These are phyloP conservation scores for Gonioctena quinquepunctata DNA, from an alignment of 1,140 invertebrate genomes.

Conservation along the genomic window DNA sequence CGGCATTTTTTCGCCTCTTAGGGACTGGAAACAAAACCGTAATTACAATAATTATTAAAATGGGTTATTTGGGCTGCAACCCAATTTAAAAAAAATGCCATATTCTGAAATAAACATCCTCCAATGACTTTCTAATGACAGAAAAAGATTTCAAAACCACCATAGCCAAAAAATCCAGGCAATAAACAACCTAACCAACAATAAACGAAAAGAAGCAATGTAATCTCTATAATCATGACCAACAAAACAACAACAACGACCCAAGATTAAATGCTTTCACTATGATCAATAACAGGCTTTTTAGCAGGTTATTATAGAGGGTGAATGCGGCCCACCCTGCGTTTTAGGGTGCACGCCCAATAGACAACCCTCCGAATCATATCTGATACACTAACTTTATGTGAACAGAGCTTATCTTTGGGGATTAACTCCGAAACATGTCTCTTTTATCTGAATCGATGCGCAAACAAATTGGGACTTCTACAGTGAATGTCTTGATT, in stretches of 20 bases:
- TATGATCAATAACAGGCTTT: slow-evolving; percentile 3
- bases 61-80: too few species aligned
- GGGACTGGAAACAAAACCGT: too few species aligned
- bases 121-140: too few species aligned
- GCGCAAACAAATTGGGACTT: slow-evolving; percentile 13
- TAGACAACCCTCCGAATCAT: slow-evolving; percentile 1
- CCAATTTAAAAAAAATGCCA: too few species aligned
- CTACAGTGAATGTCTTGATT: background rate
- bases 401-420: background rate
- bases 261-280: slow-evolving; percentile 14
- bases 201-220: background rate
- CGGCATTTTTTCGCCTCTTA: too few species aligned
- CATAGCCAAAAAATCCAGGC: too few species aligned
- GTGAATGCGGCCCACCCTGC: slow-evolving; percentile 22
- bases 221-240: slow-evolving; percentile 8
- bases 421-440: slow-evolving; percentile 11
- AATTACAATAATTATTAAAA: too few species aligned
- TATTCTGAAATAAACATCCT: too few species aligned
- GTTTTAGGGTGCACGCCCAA: slow-evolving; percentile 24
- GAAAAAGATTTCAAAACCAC: too few species aligned
- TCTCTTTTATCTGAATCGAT: slow-evolving; percentile 6
- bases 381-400: background rate
- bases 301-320: slow-evolving; percentile 29
- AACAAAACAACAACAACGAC: slow-evolving; percentile 5
- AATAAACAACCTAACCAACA: background rate